These are phyloP conservation scores for Drosophila suzukii DNA, from an alignment of 1,140 invertebrate species.

Conservation along the genomic window DNA sequence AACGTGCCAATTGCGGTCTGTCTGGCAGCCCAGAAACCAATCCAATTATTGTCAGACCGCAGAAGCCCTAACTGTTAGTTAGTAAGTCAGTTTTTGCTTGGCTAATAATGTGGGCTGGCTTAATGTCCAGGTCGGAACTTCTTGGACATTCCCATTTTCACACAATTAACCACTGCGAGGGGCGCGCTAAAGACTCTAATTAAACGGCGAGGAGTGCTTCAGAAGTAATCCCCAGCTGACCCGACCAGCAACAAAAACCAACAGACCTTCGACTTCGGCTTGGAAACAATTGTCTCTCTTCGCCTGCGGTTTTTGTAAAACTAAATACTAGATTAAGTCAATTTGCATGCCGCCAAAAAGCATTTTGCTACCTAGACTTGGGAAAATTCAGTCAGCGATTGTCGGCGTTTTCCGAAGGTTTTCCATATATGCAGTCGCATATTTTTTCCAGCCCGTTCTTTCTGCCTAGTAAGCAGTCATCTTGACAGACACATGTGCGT, in stretches of 20 bases:
- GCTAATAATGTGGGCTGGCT: conserved; percentile 60
- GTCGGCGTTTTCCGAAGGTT: conserved; percentile 80
- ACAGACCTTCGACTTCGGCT: conserved; percentile 53
- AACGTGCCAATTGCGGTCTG: conserved; percentile 78
- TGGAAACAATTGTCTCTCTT: conserved; percentile 70
- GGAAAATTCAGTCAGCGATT: conserved; percentile 67
- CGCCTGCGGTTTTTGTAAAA: conserved; percentile 68
- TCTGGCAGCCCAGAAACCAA: conserved; percentile 57
- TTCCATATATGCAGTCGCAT: conserved; percentile 54
- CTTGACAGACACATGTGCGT: conserved; percentile 61
- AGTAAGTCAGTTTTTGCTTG: conserved; percentile 22
- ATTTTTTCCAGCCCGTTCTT: conserved; percentile 11
- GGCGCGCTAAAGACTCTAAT: conserved; percentile 73
- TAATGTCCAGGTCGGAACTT: conserved; percentile 55
- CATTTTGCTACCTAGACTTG: conserved; percentile 72
- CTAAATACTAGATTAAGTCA: conserved; percentile 80
- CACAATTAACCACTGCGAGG: conserved; percentile 66
- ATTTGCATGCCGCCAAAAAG: conserved; percentile 75
- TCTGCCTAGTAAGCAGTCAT: conserved; percentile 35
- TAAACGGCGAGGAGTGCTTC: conserved; percentile 58
- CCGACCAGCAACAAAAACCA: conserved; percentile 10
- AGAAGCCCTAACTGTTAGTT: conserved; percentile 35
- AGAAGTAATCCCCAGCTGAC: conserved; percentile 41
- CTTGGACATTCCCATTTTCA: conserved; percentile 65
- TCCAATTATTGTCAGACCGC: conserved; percentile 69